Base-by-base conservation (phyloP, 2,797 vertebrate genomes). In the Coreius guichenoti region DNA sequence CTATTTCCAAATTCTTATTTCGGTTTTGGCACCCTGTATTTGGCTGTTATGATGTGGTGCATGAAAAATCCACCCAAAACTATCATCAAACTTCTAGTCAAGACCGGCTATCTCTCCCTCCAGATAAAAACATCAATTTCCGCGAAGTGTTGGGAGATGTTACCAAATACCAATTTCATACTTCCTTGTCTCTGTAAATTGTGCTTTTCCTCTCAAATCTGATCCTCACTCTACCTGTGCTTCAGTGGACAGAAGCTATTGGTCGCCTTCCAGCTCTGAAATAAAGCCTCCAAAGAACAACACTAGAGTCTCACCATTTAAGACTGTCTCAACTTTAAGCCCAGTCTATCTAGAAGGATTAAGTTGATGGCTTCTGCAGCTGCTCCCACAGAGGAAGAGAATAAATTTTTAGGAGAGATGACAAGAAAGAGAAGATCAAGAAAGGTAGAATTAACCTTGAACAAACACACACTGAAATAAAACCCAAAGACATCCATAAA, bases 271-370 rank as follows among this genome's bases (percentile, higher is more conserved):
- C 82, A 89, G 67, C 8, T 31, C 68, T 74, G 63, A 87, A 69
- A 87, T 47, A 33, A 21, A 49, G 54, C 54, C 39, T 82, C 36
- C 26, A 51, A 65, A 70, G 36, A 80, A 83, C 33, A 73, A 21
- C 73, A 79, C 26, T 79, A 68, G 61, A 84, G 85, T 83, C 63
- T 69, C 17, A 56, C 80, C 31, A n/a, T 33, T 83, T 75, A 88
- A 86, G 51, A 78, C 83, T 70, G 80, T 72, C 86, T 88, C 78
- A 87, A 89, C 82, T 90, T 83, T 80, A 89, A 90, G 79, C 61
- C 77, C 70, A 65, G 49, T 82, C 36, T 61, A 80, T 84, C 65
- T 39, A 26, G 75, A 33, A 43, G 68, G 82, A 88, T 90, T 83
- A 85, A 58, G 56, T 61, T 56, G 33, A 77, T 47, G 70, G 16